These are phyloP conservation scores for Isotomurus palustris DNA, from an alignment of 2,888 invertebrate species.

Conservation along the genomic window DNA sequence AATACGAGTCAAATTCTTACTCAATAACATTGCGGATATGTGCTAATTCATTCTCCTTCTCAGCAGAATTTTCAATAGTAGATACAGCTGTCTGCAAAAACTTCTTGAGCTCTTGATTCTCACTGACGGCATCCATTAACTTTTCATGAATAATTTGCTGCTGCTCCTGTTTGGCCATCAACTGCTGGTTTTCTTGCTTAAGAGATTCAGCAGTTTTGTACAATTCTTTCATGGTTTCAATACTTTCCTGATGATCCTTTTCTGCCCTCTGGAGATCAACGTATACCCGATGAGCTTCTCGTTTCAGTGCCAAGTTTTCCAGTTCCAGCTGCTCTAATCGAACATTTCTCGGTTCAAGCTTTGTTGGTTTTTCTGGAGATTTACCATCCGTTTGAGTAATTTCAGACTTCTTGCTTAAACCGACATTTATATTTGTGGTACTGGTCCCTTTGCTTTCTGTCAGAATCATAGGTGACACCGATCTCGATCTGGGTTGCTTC, in stretches of 20 bases:
- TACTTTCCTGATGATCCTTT: constrained; percentile 26
- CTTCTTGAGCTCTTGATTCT: constrained; percentile 31
- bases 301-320: constrained; percentile 26
- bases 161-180: constrained; percentile 24
- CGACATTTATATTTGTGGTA: neutral
- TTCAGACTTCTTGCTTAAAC: neutral
- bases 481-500: neutral
- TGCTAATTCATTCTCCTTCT: too few relatives aligned
- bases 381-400: neutral
- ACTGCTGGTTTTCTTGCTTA: constrained; percentile 23
- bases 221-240: constrained; percentile 32
- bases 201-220: constrained; percentile 31
- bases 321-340: constrained; percentile 11
- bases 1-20: too few relatives aligned
- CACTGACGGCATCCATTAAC: constrained; percentile 20
- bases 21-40: constrained; percentile 29
- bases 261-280: constrained; percentile 29
- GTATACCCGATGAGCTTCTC: constrained; percentile 14
- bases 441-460: constrained; percentile 2
- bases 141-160: constrained; percentile 28
- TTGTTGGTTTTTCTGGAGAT: neutral
- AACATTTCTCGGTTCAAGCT: neutral
- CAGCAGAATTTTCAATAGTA: too few relatives aligned
- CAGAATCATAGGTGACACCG: neutral
- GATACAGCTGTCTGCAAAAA: too few relatives aligned